These are phyloP conservation scores for Drosophila sechellia DNA, from an alignment of 1,140 invertebrate species.

Conservation along the genomic window DNA sequence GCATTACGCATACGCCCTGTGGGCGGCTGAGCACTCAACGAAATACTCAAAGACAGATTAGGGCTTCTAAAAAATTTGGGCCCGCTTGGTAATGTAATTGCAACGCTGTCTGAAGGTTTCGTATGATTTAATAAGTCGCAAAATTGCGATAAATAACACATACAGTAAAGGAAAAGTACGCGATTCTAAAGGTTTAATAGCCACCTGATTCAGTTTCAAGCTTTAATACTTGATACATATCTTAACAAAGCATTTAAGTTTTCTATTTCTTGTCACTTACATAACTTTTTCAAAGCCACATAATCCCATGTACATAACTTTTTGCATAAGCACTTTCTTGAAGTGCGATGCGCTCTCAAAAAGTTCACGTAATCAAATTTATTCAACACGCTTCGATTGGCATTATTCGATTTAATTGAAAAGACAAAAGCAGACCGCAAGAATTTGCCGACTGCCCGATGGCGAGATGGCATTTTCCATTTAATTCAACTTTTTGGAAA, in stretches of 20 bases:
- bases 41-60: conserved; percentile 16
- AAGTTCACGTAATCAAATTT: conserved; percentile 26
- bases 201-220: too few relatives aligned
- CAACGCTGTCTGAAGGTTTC: background rate
- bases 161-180: background rate
- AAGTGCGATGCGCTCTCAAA: background rate
- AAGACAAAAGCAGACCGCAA: conserved; percentile 40
- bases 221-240: too few relatives aligned
- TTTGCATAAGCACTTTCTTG: background rate
- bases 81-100: background rate
- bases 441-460: conserved; percentile 20
- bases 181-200: too few relatives aligned
- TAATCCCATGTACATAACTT: background rate
- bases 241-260: background rate
- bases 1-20: conserved; percentile 51
- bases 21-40: conserved; percentile 7
- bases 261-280: background rate
- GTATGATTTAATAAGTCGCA: background rate
- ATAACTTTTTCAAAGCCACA: background rate
- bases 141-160: background rate
- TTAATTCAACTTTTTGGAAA: conserved; percentile 64
- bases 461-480: conserved; percentile 52
- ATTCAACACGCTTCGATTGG: conserved; percentile 35
- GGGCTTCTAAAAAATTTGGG: background rate
- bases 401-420: conserved; percentile 62